These are phyloP conservation scores for Lepidochitona cinerea DNA, from an alignment of 2,888 invertebrate genomes.

Conservation along the genomic window DNA sequence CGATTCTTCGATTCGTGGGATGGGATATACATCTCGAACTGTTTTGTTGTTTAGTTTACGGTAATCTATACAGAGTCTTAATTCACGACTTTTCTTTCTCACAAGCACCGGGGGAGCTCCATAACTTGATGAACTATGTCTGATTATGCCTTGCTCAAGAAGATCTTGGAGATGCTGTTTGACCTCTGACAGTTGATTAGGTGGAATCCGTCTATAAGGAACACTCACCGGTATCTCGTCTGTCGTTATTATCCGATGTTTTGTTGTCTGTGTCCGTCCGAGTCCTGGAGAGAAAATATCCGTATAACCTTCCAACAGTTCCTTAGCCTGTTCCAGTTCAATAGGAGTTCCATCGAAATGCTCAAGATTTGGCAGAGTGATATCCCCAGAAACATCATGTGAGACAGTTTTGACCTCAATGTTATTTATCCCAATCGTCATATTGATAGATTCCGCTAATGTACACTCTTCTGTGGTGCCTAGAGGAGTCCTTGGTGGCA, in stretches of 20 bases:
- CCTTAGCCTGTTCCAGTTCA: not conserved
- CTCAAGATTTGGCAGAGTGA: not conserved
- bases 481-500: not conserved
- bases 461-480: not conserved
- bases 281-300: not conserved
- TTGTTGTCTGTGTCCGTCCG: not conserved
- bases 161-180: not conserved
- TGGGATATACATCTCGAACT: not conserved
- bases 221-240: not conserved
- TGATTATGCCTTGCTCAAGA: not conserved
- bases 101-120: not conserved
- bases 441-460: not conserved
- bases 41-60: not conserved
- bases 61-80: not conserved
- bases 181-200: not conserved
- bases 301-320: not conserved
- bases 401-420: no score
- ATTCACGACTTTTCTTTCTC: not conserved
- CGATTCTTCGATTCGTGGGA: conserved; percentile 15
- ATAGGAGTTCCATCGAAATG: not conserved
- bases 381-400: no score
- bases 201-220: not conserved
- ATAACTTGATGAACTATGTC: not conserved
- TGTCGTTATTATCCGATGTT: not conserved
- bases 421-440: no score